These are phyloP conservation scores for Sturnus vulgaris DNA, from an alignment of 2,113 vertebrate genomes.

Conservation along the genomic window DNA sequence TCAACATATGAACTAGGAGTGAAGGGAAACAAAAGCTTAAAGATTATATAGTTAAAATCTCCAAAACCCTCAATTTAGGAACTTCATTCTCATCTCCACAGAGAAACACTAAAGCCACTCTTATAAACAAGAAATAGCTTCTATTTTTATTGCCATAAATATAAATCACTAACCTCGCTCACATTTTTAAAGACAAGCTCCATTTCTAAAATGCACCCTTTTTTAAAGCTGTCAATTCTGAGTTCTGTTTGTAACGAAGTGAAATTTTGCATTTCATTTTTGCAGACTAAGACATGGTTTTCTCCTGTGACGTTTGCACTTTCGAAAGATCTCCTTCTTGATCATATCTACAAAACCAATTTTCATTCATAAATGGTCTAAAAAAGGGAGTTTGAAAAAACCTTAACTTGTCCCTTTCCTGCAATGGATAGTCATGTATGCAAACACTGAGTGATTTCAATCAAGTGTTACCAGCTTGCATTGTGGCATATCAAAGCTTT, in stretches of 20 bases:
- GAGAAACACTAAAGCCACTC: neutral
- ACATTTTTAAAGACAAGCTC: neutral
- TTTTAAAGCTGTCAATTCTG: neutral
- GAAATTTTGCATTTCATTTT: neutral
- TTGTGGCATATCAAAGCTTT: neutral
- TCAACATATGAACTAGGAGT: neutral
- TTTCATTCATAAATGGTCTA: neutral
- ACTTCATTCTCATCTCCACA: neutral
- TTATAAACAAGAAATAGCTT: neutral
- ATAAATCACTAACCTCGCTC: neutral
- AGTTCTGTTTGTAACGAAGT: neutral
- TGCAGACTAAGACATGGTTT: neutral
- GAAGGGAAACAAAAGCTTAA: neutral
- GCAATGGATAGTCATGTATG: neutral
- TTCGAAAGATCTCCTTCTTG: neutral
- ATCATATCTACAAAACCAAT: neutral
- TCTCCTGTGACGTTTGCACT: neutral
- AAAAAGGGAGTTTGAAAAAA: neutral
- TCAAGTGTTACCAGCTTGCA: neutral
- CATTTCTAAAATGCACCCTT: neutral
- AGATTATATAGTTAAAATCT: neutral
- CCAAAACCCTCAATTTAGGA: neutral
- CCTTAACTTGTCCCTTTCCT: neutral
- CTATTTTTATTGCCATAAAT: neutral
- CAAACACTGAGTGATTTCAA: fast-evolving